Conservation (phyloP, 1,140 invertebrate genomes). For the Pachypeltis micranthus region DNA sequence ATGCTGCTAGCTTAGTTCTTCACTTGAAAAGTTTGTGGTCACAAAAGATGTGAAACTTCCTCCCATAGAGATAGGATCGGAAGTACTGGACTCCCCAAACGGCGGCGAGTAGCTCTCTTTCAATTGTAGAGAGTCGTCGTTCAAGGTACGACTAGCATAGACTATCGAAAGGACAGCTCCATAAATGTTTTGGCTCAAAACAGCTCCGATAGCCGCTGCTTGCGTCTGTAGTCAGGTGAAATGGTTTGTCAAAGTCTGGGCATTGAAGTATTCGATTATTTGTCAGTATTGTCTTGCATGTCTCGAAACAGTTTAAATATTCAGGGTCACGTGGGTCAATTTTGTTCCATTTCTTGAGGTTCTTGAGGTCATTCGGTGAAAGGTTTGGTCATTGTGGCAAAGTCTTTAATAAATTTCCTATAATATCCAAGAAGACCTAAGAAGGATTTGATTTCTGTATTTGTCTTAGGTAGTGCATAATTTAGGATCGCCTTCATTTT, state of each 20-base stretch:
- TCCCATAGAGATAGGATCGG: constrained; percentile 31
- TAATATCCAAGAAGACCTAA: constrained; percentile 29
- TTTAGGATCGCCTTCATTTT: constrained; percentile 29
- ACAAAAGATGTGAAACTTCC: not conserved
- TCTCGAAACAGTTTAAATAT: constrained; percentile 30
- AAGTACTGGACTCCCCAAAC: constrained; percentile 39
- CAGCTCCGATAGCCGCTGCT: constrained; percentile 23
- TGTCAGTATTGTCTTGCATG: constrained; percentile 23
- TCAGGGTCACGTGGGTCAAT: not conserved
- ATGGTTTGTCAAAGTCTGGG: constrained; percentile 26
- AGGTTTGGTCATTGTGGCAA: constrained; percentile 26
- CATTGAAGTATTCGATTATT: constrained; percentile 28
- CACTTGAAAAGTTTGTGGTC: constrained; percentile 17
- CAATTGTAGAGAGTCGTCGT: constrained; percentile 34
- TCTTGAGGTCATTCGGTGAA: constrained; percentile 27
- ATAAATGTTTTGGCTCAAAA: constrained; percentile 30
- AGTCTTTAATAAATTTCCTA: constrained; percentile 26
- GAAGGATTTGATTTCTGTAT: constrained; percentile 24
- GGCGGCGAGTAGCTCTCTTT: too few relatives aligned
- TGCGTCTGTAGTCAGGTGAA: constrained; percentile 28
- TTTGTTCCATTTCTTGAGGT: constrained; percentile 26
- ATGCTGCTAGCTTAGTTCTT: too few relatives aligned
- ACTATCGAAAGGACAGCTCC: constrained; percentile 28
- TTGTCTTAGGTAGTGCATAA: constrained; percentile 17
- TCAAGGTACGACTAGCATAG: constrained; percentile 35